These are phyloP conservation scores for Penaeus monodon DNA, from an alignment of 2,888 invertebrate species.

Conservation along the genomic window DNA sequence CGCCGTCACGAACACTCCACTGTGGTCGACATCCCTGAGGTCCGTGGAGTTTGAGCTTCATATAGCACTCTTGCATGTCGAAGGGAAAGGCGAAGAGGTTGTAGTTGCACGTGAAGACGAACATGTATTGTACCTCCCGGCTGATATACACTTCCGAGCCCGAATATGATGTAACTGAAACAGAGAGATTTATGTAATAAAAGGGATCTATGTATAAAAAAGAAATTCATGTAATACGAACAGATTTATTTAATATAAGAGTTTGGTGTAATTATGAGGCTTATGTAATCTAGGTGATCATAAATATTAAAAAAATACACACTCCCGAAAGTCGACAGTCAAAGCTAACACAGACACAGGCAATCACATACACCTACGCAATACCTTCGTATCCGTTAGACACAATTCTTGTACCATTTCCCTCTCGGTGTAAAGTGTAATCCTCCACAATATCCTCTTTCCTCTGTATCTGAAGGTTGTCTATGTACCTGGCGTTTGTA, in stretches of 20 bases:
- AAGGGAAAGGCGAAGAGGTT: conserved; percentile 48
- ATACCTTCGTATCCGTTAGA: conserved; percentile 36
- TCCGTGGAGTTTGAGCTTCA: conserved; percentile 17
- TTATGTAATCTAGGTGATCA: not conserved
- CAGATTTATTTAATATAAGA: not conserved
- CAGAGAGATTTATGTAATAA: no score
- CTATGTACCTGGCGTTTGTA: conserved; percentile 11
- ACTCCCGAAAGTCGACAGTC: not conserved
- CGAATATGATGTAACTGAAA: conserved; percentile 28
- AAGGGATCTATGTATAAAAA: no score
- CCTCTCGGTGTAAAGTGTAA: not conserved
- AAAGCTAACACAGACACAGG: not conserved
- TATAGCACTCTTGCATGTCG: conserved; percentile 46
- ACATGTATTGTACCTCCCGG: conserved; percentile 36
- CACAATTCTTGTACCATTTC: not conserved
- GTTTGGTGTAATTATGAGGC: no score
- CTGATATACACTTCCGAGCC: conserved; percentile 36
- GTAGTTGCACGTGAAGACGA: conserved; percentile 34
- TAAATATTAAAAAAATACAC: not conserved
- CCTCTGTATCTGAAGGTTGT: conserved; percentile 21
- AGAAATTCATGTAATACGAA: not conserved
- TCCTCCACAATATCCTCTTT: not conserved
- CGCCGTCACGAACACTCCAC: conserved; percentile 10
- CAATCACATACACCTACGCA: not conserved
- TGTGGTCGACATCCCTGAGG: conserved; percentile 32